Conservation (phyloP, 2,113 vertebrate genomes). For the Axis porcinus region DNA sequence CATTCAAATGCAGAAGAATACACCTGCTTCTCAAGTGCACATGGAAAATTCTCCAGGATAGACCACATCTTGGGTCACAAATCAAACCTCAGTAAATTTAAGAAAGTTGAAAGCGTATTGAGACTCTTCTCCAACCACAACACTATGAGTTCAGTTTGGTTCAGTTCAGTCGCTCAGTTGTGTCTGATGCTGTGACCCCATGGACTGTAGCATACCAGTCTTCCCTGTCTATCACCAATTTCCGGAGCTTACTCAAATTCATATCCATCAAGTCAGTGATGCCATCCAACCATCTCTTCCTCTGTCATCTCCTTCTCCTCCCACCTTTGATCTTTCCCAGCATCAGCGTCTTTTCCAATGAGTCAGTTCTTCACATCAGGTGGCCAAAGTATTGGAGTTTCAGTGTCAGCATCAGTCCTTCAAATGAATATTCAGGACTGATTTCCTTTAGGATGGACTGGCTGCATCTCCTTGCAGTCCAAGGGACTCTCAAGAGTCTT, state of each 20-base stretch:
- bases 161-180: not conserved
- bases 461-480: not conserved
- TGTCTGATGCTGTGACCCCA: not conserved
- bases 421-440: not conserved
- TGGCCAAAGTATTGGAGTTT: not conserved
- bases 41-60: not conserved
- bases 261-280: not conserved
- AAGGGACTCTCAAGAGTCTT: not conserved
- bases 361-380: not conserved
- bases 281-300: not conserved
- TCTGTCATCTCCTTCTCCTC: not conserved
- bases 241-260: not conserved
- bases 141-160: not conserved
- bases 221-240: not conserved
- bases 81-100: not conserved
- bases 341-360: not conserved
- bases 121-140: not conserved
- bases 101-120: not conserved
- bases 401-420: not conserved
- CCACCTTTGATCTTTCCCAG: rapidly evolving
- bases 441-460: not conserved
- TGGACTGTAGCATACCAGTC: not conserved
- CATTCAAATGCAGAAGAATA: not conserved
- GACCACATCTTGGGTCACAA: not conserved
- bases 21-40: not conserved